Conservation (phyloP, 2,113 vertebrate species). For the Rattus rattus region DNA sequence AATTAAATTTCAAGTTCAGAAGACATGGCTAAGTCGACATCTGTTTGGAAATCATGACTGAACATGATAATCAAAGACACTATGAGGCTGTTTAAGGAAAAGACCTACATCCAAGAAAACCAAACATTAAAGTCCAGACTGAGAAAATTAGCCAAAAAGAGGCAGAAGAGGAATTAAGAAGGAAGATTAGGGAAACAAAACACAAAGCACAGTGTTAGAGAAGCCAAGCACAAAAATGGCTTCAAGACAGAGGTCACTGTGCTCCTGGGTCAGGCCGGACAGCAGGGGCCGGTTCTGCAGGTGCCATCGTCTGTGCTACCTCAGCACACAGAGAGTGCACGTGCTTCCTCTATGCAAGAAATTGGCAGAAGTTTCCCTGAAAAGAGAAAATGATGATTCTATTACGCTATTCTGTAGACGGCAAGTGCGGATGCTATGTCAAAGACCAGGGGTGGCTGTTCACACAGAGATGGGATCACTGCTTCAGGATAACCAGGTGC, state of each 20-base stretch:
- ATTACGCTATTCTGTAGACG: neutral
- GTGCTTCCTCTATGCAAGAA: neutral
- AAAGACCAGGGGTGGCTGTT: neutral
- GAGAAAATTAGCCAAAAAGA: conserved; percentile 2
- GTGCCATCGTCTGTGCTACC: neutral
- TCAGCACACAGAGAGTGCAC: neutral
- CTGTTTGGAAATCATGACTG: neutral
- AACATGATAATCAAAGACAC: neutral
- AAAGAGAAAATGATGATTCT: neutral
- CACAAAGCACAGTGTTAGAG: neutral
- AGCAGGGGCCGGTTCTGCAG: neutral
- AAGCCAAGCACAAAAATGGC: neutral
- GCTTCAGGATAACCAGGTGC: neutral
- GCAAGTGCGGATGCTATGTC: neutral
- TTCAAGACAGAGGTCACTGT: neutral
- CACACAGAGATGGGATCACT: neutral
- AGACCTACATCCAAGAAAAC: neutral
- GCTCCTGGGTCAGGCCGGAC: neutral
- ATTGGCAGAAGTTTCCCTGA: neutral
- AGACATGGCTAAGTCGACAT: neutral
- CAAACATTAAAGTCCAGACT: conserved; percentile 20
- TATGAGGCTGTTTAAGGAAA: neutral
- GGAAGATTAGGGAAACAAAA: neutral
- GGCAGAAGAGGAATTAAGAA: neutral
- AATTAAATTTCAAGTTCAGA: neutral